A percentile compares a stretch with the other conserved stretches of the same genome.
Evolutionary conservation across 2,797 vertebrate genomes (phyloP).

Genomic region (Sylvia borin): DNA sequence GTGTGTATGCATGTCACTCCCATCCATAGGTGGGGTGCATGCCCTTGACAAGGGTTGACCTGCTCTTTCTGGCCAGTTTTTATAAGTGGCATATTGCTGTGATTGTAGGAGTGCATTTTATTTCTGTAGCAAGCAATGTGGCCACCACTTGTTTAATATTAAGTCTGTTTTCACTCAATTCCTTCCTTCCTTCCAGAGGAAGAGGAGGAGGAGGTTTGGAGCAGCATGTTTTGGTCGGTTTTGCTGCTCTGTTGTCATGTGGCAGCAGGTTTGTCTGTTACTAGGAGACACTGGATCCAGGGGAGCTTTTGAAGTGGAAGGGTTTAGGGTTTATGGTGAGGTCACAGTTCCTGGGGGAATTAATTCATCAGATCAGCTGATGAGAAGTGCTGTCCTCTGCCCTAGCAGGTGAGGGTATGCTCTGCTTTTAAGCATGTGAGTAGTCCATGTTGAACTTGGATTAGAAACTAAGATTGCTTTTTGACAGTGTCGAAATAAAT

Average conservation of each 20-base stretch:
- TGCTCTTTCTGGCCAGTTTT: neutral
- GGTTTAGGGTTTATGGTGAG: neutral
- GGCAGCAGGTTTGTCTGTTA: neutral
- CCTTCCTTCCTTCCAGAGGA: neutral
- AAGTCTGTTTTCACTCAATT: neutral
- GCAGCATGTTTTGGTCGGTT: neutral
- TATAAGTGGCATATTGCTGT: neutral
- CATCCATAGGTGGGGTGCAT: too few species aligned
- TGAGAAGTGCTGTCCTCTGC: neutral
- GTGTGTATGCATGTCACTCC: neutral
- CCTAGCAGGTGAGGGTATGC: neutral
- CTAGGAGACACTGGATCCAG: neutral
- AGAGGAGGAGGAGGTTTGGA: neutral
- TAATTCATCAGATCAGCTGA: neutral
- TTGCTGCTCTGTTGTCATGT: neutral
- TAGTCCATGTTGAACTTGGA: neutral
- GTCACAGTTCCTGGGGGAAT: neutral
- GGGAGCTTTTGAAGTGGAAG: neutral
- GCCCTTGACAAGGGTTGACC: neutral
- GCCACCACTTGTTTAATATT: neutral
- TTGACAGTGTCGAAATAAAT: neutral
- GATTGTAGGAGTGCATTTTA: neutral
- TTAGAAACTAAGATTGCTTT: neutral
- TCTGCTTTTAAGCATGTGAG: neutral
- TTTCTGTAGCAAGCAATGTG: neutral